Evolutionary conservation across 2,113 vertebrate species (phyloP), one percentile per base, ranked within the genome.

Genomic region (Epinephelus lanceolatus): DNA sequence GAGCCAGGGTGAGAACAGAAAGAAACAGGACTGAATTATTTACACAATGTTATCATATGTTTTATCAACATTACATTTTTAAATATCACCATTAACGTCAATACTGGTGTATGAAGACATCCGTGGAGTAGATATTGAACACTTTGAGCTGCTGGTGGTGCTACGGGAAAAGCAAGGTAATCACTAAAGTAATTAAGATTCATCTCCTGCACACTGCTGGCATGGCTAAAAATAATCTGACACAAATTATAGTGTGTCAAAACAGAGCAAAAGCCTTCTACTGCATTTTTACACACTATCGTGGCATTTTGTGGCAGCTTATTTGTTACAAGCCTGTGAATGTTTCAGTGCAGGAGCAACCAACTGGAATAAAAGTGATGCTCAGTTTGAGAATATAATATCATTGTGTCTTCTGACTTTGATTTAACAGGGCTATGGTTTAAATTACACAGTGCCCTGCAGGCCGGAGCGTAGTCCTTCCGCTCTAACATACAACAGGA

Each of bases 401-500:
- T 53, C 25, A 67, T 42, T 17, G 53, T 62, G 53, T 62, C 40
- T 52, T 4, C 52, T 65, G 37, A 19, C 55, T 30, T 1, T 65
- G 79, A 74, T 78, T 80, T 18, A 76, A 71, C 76, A 72, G 15
- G 53, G 18, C 73, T 5, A 3, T 15, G 42, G 30, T 30, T 71
- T 84, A 81, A 87, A 87, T 59, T 45, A 81, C 69, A 73, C 65
- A 40, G 55, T 27, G 66, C 27, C 59, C 63, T 49, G 40, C 42
- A 63, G 82, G 71, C 84, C 51, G 18, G 72, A 73, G 18, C 5
- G 2, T 21, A 33, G 71, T 61, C 68, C 76, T 87, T 87, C 90
- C 71, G 6, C 25, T 88, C 63, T 52, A 57, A 79, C 66, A 55
- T 84, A 42, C 72, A 87, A 92, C 88, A 91, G 90, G 86, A 90